Conservation (phyloP, 2,888 invertebrate species). For the Apodemia mormo region DNA sequence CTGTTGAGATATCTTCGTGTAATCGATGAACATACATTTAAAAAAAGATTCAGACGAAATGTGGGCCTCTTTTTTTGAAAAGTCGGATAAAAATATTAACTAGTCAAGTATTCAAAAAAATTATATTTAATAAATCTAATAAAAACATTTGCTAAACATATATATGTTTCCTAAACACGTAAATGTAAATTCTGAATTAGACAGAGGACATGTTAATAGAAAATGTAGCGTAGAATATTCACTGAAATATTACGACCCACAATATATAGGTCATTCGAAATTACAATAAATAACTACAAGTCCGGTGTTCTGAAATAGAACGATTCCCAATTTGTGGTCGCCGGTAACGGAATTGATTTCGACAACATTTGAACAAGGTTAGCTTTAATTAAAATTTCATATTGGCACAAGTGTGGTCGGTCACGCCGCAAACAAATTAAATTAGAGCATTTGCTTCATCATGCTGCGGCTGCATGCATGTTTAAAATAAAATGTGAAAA, state of each 20-base stretch:
- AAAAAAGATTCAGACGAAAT: too few species aligned
- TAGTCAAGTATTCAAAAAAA: too few species aligned
- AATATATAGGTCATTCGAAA: slow-evolving; percentile 14
- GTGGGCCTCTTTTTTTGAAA: too few species aligned
- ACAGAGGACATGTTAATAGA: background rate
- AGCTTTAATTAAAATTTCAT: slow-evolving; percentile 10
- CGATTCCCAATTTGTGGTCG: slow-evolving; percentile 23
- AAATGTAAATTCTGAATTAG: background rate
- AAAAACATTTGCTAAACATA: background rate
- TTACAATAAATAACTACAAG: slow-evolving; percentile 17
- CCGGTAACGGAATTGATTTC: slow-evolving; percentile 19
- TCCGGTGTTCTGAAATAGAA: slow-evolving; percentile 12
- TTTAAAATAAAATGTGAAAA: background rate
- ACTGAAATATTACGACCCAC: slow-evolving; percentile 1
- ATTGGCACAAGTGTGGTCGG: slow-evolving; percentile 6
- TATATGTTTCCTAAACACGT: background rate
- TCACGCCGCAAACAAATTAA: slow-evolving; percentile 1
- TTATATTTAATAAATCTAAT: too few species aligned
- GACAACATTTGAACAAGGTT: slow-evolving; percentile 19
- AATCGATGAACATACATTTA: too few species aligned
- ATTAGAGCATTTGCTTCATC: slow-evolving; percentile 11
- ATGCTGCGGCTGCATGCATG: background rate
- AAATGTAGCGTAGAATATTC: background rate
- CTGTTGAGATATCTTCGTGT: too few species aligned
- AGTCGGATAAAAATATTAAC: too few species aligned